Evolutionary conservation across 1,140 invertebrate species (phyloP).

Genomic region (Leptopilina boulardi): DNA sequence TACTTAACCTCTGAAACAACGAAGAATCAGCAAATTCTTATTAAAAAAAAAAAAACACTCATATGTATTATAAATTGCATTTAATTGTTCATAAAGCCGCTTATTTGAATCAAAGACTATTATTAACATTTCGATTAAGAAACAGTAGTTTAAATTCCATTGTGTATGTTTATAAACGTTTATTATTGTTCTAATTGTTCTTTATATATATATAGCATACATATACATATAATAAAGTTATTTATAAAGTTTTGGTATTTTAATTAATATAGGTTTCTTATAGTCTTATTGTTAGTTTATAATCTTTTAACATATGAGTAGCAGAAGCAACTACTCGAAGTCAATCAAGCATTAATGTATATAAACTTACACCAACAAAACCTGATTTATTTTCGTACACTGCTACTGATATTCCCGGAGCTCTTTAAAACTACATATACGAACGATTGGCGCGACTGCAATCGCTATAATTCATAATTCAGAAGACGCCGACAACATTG

Average conservation of each 20-base stretch:
- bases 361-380: conserved; percentile 45
- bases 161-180: background rate
- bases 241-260: background rate
- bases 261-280: background rate
- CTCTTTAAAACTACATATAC: conserved; percentile 38
- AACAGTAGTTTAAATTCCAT: background rate
- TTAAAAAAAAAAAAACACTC: background rate
- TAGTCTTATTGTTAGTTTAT: background rate
- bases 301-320: background rate
- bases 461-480: conserved; percentile 46
- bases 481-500: conserved; percentile 40
- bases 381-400: conserved; percentile 62
- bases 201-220: no score
- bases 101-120: background rate
- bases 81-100: background rate
- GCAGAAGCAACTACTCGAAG: background rate
- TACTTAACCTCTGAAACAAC: no score
- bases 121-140: background rate
- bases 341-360: conserved; percentile 23
- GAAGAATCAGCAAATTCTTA: background rate
- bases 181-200: no score
- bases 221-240: no score
- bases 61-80: background rate
- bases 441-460: conserved; percentile 48
- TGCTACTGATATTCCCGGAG: conserved; percentile 52